A percentile compares a stretch with the other conserved stretches of the same genome.
Evolutionary conservation across 2,888 invertebrate genomes (phyloP).

Genomic region (Ellobium chinense): DNA sequence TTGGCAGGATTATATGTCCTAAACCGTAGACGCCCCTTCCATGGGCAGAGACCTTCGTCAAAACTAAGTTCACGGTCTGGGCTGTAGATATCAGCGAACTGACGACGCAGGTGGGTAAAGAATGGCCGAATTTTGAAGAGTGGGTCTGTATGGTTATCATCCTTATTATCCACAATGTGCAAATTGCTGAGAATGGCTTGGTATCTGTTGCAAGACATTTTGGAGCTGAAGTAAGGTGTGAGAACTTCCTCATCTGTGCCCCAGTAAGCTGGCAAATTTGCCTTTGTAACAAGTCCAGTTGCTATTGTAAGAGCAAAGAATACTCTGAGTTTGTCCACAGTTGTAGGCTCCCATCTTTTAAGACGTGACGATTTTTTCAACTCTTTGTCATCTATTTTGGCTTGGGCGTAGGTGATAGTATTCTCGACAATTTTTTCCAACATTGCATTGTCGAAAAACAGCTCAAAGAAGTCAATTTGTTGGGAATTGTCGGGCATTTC

Average conservation of each 20-base stretch:
- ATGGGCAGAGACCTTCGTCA: background rate
- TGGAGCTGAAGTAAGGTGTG: background rate
- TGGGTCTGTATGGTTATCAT: conserved; percentile 3
- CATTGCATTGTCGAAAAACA: background rate
- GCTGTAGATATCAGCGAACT: background rate
- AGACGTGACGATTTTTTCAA: background rate
- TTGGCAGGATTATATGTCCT: conserved; percentile 12
- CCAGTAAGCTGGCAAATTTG: background rate
- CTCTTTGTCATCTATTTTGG: background rate
- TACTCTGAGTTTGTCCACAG: background rate
- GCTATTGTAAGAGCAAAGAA: background rate
- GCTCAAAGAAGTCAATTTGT: background rate
- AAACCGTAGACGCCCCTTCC: conserved; percentile 17
- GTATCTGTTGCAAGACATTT: background rate
- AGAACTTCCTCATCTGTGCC: background rate
- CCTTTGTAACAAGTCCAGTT: conserved; percentile 18
- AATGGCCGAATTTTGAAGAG: conserved; percentile 23
- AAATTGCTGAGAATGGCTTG: background rate
- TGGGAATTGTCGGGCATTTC: background rate
- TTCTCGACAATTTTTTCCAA: background rate
- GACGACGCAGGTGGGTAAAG: background rate
- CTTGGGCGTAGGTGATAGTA: background rate
- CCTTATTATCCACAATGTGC: background rate
- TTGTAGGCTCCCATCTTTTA: background rate
- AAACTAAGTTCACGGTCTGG: background rate